Conservation (phyloP, 2,797 vertebrate genomes). For the Telmatherina bonti region DNA sequence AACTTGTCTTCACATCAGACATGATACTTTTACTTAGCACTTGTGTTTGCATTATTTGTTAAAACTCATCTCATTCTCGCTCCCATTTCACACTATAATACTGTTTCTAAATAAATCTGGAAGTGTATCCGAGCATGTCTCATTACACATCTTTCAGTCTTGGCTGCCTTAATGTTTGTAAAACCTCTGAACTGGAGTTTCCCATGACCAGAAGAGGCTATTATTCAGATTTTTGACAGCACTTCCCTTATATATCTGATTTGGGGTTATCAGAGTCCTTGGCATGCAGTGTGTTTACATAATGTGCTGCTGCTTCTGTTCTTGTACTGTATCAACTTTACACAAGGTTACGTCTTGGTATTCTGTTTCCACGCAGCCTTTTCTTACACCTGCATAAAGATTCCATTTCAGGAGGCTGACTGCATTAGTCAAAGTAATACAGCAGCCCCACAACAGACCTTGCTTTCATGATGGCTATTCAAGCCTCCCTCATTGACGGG, state of each 20-base stretch:
- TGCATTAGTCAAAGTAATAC: not conserved
- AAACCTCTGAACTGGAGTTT: slow-evolving; percentile 29
- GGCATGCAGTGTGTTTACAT: slow-evolving; percentile 37
- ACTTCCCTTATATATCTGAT: slow-evolving; percentile 38
- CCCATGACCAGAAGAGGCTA: slow-evolving; percentile 11
- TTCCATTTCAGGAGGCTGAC: not conserved
- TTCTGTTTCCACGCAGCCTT: not conserved
- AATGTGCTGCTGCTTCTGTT: slow-evolving; percentile 11
- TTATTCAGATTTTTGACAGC: slow-evolving; percentile 10
- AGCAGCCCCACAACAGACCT: not conserved
- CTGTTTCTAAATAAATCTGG: not conserved
- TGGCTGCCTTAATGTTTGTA: slow-evolving; percentile 4
- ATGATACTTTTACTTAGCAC: slow-evolving; percentile 4
- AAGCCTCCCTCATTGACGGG: not conserved
- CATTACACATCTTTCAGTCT: not conserved
- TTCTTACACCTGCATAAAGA: not conserved
- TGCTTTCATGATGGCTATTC: not conserved
- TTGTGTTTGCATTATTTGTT: not conserved
- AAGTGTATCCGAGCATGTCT: slow-evolving; percentile 3
- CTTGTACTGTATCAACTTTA: slow-evolving; percentile 15
- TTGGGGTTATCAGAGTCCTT: slow-evolving; percentile 27
- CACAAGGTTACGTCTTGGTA: not conserved
- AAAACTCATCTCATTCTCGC: not conserved
- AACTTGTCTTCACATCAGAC: slow-evolving; percentile 23
- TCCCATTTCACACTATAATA: not conserved